phyloP scores from a whole-genome alignment of 2,113 vertebrate genomes.

The Proterorhinus semilunaris region DNA sequence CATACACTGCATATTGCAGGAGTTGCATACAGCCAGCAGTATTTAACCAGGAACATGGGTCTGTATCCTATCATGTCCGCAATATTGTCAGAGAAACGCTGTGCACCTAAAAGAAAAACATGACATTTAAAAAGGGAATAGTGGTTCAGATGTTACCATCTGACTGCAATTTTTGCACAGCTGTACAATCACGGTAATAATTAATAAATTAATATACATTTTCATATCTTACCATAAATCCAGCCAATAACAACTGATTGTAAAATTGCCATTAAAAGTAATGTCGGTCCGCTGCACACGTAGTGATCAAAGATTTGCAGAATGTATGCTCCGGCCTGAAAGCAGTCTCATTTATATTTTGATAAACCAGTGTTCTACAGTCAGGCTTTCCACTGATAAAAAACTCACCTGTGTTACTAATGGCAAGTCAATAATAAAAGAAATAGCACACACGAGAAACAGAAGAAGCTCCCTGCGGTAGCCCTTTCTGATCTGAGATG shows the following conservation, averaged over 20 bases:
- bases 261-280: constrained; percentile 68
- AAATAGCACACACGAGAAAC: constrained; percentile 68
- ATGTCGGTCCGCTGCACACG: constrained; percentile 70
- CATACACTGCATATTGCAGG: constrained; percentile 67
- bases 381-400: neutral
- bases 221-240: constrained; percentile 68
- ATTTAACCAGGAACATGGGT: constrained; percentile 65
- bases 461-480: constrained; percentile 82
- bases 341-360: constrained; percentile 19
- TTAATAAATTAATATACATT: neutral
- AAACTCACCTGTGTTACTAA: constrained; percentile 84
- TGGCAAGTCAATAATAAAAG: constrained; percentile 80
- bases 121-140: neutral
- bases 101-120: constrained; percentile 57
- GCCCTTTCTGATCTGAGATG: constrained; percentile 75
- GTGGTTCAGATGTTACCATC: neutral
- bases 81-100: constrained; percentile 70
- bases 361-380: neutral
- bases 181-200: neutral
- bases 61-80: constrained; percentile 75
- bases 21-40: constrained; percentile 67
- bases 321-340: constrained; percentile 69
- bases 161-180: neutral
- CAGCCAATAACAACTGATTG: constrained; percentile 71
- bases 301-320: constrained; percentile 77